Base-by-base conservation (phyloP, 2,797 vertebrate genomes). In the Rhodeus uyekii region DNA sequence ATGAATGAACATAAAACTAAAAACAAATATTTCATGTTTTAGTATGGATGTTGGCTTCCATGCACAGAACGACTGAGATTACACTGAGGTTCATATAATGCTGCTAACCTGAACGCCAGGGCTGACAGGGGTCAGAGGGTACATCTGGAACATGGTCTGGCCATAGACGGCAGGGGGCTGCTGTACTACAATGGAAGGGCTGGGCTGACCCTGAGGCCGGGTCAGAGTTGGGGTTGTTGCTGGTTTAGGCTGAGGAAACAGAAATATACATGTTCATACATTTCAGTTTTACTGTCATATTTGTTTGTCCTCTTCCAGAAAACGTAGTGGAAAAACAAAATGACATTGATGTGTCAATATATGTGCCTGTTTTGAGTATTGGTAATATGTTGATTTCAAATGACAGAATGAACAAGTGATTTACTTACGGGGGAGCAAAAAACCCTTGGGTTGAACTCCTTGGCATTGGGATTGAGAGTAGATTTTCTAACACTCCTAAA, bases 111-210 rank as follows among this genome's bases (percentile, higher is more conserved):
- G 98, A 74, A 99, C 97, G 68, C 98, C 98, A 68, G 98, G 98
- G 91, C 98, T 99, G 90, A 99, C 98, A 36, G 98, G 96, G 8
- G 94, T 95, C 87, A 99, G 96, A 0, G 98, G 98, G 92, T 99
- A 99, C 96, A 99, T 98, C 95, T 98, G 98, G 94, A 97, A 99
- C 89, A 99, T 96, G 5, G 97, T 95, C 86, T 98, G 98, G 63
- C 97, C 95, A 83, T 99, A 99, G 58, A 99, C 96, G 4, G 97
- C 85, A 10, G 95, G 96, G 80, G 97, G 96, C 90, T 98, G 98
- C 90, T 97, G 98, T 16, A 98, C 96, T 92, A 99, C 93, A 87
- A 99, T 97, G 83, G 98, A 99, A 67, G 98, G 98, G 93, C 98
- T 99, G 32, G 97, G 96, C 76, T 99, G 98, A 90, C 96, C 97